Conservation (phyloP, 1,140 invertebrate genomes). For the Drosophila biarmipes region DNA sequence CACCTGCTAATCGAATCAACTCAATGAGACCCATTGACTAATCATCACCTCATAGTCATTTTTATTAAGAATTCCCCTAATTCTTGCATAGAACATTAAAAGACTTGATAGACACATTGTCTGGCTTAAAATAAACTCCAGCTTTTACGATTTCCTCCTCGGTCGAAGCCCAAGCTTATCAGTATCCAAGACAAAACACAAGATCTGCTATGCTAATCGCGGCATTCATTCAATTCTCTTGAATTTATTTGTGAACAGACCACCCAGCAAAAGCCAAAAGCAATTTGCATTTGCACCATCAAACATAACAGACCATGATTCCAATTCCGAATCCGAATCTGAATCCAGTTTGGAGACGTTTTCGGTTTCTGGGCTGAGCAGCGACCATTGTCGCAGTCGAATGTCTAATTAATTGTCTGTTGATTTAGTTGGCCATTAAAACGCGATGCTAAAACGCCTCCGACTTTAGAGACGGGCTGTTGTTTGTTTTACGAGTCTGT, state of each 20-base stretch:
- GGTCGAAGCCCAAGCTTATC: constrained; percentile 31
- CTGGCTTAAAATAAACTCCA: constrained; percentile 26
- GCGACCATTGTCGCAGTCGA: constrained; percentile 49
- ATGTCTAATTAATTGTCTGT: constrained; percentile 79
- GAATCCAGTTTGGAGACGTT: constrained; percentile 49
- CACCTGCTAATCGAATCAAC: constrained; percentile 37
- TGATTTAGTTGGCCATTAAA: constrained; percentile 75
- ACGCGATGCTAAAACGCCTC: constrained; percentile 56
- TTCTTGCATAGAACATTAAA: constrained; percentile 9
- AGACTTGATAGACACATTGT: constrained; percentile 36
- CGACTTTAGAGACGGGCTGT: constrained; percentile 39
- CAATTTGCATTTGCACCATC: constrained; percentile 76
- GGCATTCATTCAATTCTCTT: constrained; percentile 36
- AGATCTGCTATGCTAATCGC: constrained; percentile 67
- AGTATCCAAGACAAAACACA: constrained; percentile 50
- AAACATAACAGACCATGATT: constrained; percentile 54
- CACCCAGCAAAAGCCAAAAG: constrained; percentile 67
- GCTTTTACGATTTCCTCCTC: constrained; percentile 48
- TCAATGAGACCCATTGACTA: constrained; percentile 54
- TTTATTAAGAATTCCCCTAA: constrained; percentile 1
- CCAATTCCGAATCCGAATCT: constrained; percentile 15
- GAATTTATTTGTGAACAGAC: constrained; percentile 42
- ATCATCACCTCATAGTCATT: constrained; percentile 55
- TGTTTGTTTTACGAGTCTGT: constrained; percentile 53
- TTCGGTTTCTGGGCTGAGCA: constrained; percentile 9